Evolutionary conservation across 2,888 invertebrate genomes (phyloP).

Genomic region (Rhagonycha fulva): DNA sequence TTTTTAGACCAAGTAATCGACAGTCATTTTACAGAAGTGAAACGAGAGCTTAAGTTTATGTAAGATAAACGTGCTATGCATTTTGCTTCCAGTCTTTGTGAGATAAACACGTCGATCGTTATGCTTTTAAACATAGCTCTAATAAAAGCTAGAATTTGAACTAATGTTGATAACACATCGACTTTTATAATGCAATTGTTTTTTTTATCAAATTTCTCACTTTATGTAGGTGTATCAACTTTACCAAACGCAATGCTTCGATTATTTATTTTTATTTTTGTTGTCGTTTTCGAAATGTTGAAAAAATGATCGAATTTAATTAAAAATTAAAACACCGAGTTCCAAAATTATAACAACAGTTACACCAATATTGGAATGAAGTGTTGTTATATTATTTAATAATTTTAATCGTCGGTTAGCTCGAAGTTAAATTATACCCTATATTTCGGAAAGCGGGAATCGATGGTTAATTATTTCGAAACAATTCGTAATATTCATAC

Average conservation of each 20-base stretch:
- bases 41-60: slow-evolving; percentile 39
- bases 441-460: too few species aligned
- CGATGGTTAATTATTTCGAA: too few species aligned
- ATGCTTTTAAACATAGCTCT: slow-evolving; percentile 37
- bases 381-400: too few species aligned
- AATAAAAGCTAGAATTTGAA: slow-evolving; percentile 36
- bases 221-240: background rate
- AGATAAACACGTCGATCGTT: slow-evolving; percentile 34
- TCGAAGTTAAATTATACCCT: too few species aligned
- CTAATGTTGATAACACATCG: background rate
- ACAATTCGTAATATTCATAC: too few species aligned
- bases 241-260: background rate
- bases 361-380: too few species aligned
- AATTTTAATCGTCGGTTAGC: too few species aligned
- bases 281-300: too few species aligned
- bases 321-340: too few species aligned
- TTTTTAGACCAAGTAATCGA: slow-evolving; percentile 33
- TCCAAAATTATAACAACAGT: too few species aligned
- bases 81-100: slow-evolving; percentile 24
- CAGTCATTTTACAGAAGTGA: slow-evolving; percentile 38
- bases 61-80: slow-evolving; percentile 39
- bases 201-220: background rate
- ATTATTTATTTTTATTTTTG: background rate
- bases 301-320: too few species aligned
- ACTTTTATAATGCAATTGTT: background rate